Conservation (phyloP, 1,140 invertebrate species). For the Teleopsis dalmanni region DNA sequence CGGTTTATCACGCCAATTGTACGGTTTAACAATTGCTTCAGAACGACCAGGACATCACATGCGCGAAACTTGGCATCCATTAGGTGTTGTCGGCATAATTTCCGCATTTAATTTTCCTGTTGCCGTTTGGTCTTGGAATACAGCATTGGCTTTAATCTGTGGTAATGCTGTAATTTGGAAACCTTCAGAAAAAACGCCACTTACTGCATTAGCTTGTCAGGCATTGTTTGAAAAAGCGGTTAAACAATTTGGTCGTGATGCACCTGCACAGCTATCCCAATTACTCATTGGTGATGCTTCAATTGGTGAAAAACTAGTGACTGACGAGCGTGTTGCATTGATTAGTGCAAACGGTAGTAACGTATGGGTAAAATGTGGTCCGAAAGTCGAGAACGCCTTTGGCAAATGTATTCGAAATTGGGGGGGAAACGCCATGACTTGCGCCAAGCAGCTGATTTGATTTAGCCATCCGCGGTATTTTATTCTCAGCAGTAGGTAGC, state of each 20-base stretch:
- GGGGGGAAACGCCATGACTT: too few species aligned
- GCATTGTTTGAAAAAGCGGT: conserved; percentile 87
- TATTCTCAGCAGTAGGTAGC: too few species aligned
- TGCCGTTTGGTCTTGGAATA: conserved; percentile 98
- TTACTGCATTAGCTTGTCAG: conserved; percentile 92
- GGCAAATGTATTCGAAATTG: too few species aligned
- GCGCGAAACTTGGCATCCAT: conserved; percentile 90
- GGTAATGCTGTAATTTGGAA: conserved; percentile 95
- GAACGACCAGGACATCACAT: conserved; percentile 86
- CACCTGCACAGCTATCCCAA: conserved; percentile 90
- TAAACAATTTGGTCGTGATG: conserved; percentile 87
- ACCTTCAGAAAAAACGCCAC: conserved; percentile 82
- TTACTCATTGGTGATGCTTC: conserved; percentile 98
- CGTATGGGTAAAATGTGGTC: too few species aligned
- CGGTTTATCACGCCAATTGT: conserved; percentile 85
- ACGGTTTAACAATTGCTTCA: conserved; percentile 82
- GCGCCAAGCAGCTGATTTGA: too few species aligned
- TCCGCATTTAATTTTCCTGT: conserved; percentile 99
- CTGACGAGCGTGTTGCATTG: too few species aligned
- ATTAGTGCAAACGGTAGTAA: too few species aligned
- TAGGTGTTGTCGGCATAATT: conserved; percentile 91
- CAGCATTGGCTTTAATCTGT: conserved; percentile 78
- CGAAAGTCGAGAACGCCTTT: too few species aligned
- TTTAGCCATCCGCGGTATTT: too few species aligned
- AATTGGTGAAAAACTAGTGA: too few species aligned